Evolutionary conservation across 1,140 invertebrate genomes (phyloP), one percentile per base, ranked within the genome.

Genomic region (Ruditapes philippinarum): DNA sequence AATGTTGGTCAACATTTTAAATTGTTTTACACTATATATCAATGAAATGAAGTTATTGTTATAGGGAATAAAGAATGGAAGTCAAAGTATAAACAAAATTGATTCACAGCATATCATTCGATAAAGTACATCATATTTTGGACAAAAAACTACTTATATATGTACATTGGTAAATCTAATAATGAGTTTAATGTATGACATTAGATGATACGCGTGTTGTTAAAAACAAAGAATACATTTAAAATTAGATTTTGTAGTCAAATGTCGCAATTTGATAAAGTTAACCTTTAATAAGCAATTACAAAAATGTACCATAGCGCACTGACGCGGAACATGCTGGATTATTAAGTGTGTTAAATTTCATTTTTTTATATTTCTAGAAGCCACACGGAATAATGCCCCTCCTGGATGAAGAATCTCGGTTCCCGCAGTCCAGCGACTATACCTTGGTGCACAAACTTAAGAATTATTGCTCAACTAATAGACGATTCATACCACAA

Each of bases 391-490:
- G 92, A 17, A 88, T 93, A 12, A 62, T 94, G 28, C 88, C 92
- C 4, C 70, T 94, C 0, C 60, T 94, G 25, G 93, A 94, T 51
- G 93, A 94, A 60, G 92, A 94, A 74, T 92, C 91, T 14, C 78
- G 88, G 33, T 93, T 94, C 38, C 92, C 92, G 22, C 92, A 92
- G 49, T 92, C 92, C 14, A 89, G 79, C 12, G 93, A 94, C 57
- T 49, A 36, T 1, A 89, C 90, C 0, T 70, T 92, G n/a, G 91
- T 94, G 19, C 90, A 93, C 25, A 94, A 94, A 86, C 84, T 94
- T 17, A 92, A 93, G 76, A 89, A 91, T 42, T 92, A 93, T 57
- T 94, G 91, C 42, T 80, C 42, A 31, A 78, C 79, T 17, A 92
- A 82, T 49, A 57, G 73, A 25, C 74, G 90, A 33, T 93, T 92